Base-by-base conservation (phyloP, 2,888 invertebrate species). In the Eugnorisma glareosa region DNA sequence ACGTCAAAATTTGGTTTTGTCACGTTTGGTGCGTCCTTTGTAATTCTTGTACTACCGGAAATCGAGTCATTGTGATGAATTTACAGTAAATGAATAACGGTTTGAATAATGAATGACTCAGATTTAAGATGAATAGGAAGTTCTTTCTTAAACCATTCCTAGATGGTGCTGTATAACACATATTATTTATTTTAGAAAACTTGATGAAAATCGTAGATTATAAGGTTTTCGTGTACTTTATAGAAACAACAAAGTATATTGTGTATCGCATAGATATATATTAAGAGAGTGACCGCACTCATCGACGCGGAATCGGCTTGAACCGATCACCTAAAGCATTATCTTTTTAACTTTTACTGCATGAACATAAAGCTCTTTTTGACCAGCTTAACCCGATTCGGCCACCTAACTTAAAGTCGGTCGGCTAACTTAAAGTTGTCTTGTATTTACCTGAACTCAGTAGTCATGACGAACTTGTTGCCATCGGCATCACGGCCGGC, bases 401-500 rank as follows among this genome's bases (percentile, higher is more conserved):
- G 54, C 54, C 5, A 48, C 54, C n/a, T n/a, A n/a, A n/a, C n/a
- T n/a, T n/a, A n/a, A n/a, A n/a, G n/a, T n/a, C n/a, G n/a, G n/a
- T n/a, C n/a, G n/a, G n/a, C 28, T 10, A 61, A 43, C 18, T 31
- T 40, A 61, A 45, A 48, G 13, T n/a, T 21, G 4, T 63, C 1
- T 57, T 18, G 2, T 54, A 31, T 94, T 71, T 94, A 98, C 98
- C 98, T 98, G 97, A 99, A 99, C 88, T 99, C 99, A 3, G 98
- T 98, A 84, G 97, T 97, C 97, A 99, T 98, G 70, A 98, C 97
- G 95, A 98, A 99, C 94, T 99, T 99, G 95, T 98, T 98, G 89
- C 98, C 98, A 84, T 98, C 98, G 13, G 97, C 97, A 93, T 99
- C 98, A 74, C 98, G 97, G 8, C 98, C 99, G 77, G 99, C 97